Percentiles rank a stretch among this genome's conserved stretches.
Evolutionary conservation across 2,797 vertebrate genomes (phyloP).

Genomic region (Hoplostethus atlanticus): DNA sequence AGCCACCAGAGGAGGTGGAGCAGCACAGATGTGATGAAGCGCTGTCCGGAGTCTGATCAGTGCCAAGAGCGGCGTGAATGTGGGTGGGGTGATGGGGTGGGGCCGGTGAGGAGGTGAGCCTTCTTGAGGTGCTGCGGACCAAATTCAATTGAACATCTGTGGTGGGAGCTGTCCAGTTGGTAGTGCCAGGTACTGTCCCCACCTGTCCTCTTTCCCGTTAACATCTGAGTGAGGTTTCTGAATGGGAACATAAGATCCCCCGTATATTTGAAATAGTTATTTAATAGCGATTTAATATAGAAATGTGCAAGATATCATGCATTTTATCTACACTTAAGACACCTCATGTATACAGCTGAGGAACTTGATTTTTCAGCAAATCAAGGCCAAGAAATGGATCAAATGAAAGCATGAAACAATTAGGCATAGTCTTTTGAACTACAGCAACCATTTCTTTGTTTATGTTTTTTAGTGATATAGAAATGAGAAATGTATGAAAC

Average conservation of each 20-base stretch:
- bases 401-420: slow-evolving; percentile 20
- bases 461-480: not conserved
- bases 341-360: slow-evolving; percentile 9
- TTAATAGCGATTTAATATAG: not conserved
- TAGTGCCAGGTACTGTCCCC: not conserved
- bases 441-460: slow-evolving; percentile 10
- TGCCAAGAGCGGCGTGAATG: slow-evolving; percentile 66
- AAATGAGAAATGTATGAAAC: slow-evolving; percentile 19
- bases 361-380: not conserved
- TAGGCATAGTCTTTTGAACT: slow-evolving; percentile 16
- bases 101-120: slow-evolving; percentile 42
- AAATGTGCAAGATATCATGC: not conserved
- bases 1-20: slow-evolving; percentile 69
- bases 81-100: slow-evolving; percentile 40
- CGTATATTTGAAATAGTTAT: too few species aligned
- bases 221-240: too few species aligned
- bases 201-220: too few species aligned
- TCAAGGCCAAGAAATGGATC: slow-evolving; percentile 3
- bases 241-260: too few species aligned
- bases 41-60: slow-evolving; percentile 54
- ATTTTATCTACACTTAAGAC: too few species aligned
- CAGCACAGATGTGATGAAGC: slow-evolving; percentile 79
- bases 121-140: slow-evolving; percentile 54
- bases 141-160: slow-evolving; percentile 68
- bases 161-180: slow-evolving; percentile 47